Base-by-base conservation (phyloP, 2,888 invertebrate genomes). In the Drosophila atroscutellata region DNA sequence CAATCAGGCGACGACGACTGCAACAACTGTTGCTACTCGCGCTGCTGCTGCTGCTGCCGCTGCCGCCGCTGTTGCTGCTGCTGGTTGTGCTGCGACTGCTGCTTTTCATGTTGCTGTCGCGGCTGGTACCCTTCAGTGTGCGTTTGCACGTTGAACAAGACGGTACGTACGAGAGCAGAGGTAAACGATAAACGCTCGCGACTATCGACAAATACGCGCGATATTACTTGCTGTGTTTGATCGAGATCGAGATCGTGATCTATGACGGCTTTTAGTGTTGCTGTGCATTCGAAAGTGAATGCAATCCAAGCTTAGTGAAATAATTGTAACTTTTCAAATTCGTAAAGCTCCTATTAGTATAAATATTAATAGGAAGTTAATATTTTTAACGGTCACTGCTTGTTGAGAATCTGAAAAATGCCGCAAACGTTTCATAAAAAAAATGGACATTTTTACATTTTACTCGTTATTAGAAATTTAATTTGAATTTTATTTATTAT, bases 101-200 rank as follows among this genome's bases (percentile, higher is more conserved):
- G 77, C 70, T 69, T 70, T 76, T 63, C 69, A 68, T 68, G 71
- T 62, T 65, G 70, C 50, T 70, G 80, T 55, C 67, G 72, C 70
- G 57, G 39, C 63, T 72, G 67, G 52, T 72, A 60, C 72, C 71
- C 77, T 78, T 77, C 75, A 91, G 91, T 91, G 90, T 84, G 78
- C 86, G 89, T 91, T 91, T 84, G 85, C 77, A 86, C 91, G 91
- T 90, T 89, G 91, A 87, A 86, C 86, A 82, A 71, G 80, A 78
- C 89, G 84, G 90, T 83, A 77, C 78, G 63, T 61, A 30, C 26
- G 20, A 30, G 15, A 55, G 52, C 45, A 47, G 49, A 80, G 67
- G 80, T 80, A 65, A 75, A 54, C 30, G 64, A 64, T 55, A 62
- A 63, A 37, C 30, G 9, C 58, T 57, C 74, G 60, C 34, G 65